Percentiles rank a stretch among this genome's conserved stretches.
These are phyloP conservation scores for Progne subis DNA, from an alignment of 2,113 vertebrate species.

Conservation along the genomic window DNA sequence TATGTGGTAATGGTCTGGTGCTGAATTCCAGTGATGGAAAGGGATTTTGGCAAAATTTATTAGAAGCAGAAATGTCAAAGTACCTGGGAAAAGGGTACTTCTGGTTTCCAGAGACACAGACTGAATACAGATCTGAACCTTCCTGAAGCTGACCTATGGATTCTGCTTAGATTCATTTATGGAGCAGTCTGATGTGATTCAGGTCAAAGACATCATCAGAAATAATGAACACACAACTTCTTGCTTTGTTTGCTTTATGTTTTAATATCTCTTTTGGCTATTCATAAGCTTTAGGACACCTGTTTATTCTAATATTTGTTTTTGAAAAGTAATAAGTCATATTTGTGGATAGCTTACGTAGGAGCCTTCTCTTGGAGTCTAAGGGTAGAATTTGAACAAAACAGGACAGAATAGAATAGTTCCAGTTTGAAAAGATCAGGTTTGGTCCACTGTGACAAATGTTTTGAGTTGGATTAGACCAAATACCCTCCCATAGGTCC, in stretches of 20 bases:
- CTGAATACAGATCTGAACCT: background rate
- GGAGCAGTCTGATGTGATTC: background rate
- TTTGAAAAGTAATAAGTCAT: background rate
- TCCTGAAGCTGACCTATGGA: background rate
- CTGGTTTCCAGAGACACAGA: background rate
- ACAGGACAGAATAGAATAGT: background rate
- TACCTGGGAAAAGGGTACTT: background rate
- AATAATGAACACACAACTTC: background rate
- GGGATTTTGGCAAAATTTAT: background rate
- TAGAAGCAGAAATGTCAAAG: background rate
- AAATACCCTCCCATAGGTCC: background rate
- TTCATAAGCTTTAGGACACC: background rate
- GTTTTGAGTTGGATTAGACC: background rate
- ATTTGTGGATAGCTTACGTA: background rate
- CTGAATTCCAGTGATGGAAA: background rate
- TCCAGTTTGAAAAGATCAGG: background rate
- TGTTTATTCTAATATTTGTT: background rate
- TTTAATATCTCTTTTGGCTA: background rate
- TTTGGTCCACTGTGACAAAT: background rate
- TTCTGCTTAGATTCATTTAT: background rate
- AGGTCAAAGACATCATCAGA: background rate
- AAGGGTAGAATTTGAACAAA: background rate
- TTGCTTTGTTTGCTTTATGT: background rate
- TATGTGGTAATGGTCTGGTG: accelerated
- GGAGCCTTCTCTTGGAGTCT: background rate